Base-by-base conservation (phyloP, 2,797 vertebrate species). In the Lutjanus campechanus region DNA sequence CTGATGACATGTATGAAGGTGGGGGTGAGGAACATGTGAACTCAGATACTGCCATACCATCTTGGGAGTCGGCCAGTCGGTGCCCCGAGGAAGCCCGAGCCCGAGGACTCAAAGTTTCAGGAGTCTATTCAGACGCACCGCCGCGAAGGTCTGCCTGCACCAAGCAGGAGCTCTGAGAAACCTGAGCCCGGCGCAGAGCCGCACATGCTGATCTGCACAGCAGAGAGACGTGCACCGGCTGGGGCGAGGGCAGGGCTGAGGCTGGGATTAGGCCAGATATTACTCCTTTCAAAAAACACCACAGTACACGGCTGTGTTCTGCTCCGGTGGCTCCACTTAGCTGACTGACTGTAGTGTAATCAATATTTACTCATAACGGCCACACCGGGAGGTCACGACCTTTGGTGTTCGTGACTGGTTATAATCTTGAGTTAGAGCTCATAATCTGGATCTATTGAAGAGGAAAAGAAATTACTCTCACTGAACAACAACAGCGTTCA, bases 341-440 rank as follows among this genome's bases (percentile, higher is more conserved):
- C 86, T 86, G 89, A 69, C 86, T 79, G 87, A 90, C 89, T 85
- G 73, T 82, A 79, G 85, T 83, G 82, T 90, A 66, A 94, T 95
- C 93, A 94, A 94, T 94, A 92, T 93, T 90, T 92, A 91, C 91
- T 89, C 87, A 91, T 91, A 93, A 94, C 77, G 76, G 90, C 85
- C 91, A 86, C 91, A 73, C 81, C 62, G 91, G 92, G 92, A 94
- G 93, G 93, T 93, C 88, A 49, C 65, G 83, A 93, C 93, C 93
- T 92, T 80, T 91, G 64, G 16, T 87, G 83, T 85, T 87, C 76
- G 68, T 83, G 84, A 87, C 87, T 85, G 83, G 84, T 90, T 91
- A 76, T 90, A 90, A 93, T 93, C 81, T 85, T 73, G 85, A 93
- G 82, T 89, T 90, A 84, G 79, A 81, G 85, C 85, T 85, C 69